Conservation (phyloP, 2,888 invertebrate species). For the Drosophila nigritarsus region DNA sequence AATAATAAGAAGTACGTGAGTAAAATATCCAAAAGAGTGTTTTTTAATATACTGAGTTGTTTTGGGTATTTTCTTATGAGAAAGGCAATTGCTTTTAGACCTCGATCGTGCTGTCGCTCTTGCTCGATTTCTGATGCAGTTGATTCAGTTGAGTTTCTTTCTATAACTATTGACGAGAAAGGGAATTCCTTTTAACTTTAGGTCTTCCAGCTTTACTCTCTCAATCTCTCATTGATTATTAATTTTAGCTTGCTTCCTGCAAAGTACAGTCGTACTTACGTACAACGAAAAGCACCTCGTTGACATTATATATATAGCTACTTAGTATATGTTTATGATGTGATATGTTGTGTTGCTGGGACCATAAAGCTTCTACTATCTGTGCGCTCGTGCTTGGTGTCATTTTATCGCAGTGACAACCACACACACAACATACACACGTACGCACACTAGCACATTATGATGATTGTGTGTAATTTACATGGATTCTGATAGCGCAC, state of each 20-base stretch:
- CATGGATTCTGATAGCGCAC: constrained; percentile 68
- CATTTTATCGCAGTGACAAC: constrained; percentile 53
- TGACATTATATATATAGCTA: background rate
- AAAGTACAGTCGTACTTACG: background rate
- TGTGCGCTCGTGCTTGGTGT: constrained; percentile 56
- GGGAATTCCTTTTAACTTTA: background rate
- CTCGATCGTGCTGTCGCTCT: accelerated
- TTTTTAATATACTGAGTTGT: background rate
- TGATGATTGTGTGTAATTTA: constrained; percentile 76
- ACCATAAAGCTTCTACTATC: constrained; percentile 59
- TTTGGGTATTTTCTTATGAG: background rate
- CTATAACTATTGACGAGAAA: background rate
- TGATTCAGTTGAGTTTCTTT: background rate
- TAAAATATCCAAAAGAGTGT: background rate
- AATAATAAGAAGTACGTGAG: constrained; percentile 2
- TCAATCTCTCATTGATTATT: background rate
- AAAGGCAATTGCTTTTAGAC: background rate
- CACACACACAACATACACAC: constrained; percentile 28
- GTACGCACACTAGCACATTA: constrained; percentile 47
- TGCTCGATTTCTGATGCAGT: background rate
- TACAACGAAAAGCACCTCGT: background rate
- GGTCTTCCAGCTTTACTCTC: background rate
- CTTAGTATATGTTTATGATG: background rate
- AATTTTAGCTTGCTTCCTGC: background rate
- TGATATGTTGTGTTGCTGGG: constrained; percentile 45